These are phyloP conservation scores for Carapus acus DNA, from an alignment of 2,797 vertebrate genomes.

Conservation along the genomic window DNA sequence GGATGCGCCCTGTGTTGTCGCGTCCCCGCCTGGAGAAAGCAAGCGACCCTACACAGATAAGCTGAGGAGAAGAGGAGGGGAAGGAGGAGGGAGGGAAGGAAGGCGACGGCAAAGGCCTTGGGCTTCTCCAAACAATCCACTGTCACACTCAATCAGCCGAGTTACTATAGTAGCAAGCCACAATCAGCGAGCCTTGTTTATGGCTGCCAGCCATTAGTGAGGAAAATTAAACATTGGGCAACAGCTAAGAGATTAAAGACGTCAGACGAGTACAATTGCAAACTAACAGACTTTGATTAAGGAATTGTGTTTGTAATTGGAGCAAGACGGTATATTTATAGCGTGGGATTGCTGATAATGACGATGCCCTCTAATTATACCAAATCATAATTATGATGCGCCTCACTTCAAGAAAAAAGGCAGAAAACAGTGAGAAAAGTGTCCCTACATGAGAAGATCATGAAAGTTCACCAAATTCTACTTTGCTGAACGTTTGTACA, in stretches of 20 bases:
- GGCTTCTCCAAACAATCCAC: neutral
- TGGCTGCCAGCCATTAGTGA: constrained; percentile 22
- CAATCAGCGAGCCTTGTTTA: constrained; percentile 28
- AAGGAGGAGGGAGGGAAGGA: neutral
- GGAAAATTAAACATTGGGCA: constrained; percentile 34
- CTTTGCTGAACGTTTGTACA: too few relatives aligned
- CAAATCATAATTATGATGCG: constrained; percentile 31
- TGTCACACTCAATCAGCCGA: neutral
- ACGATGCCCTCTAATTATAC: constrained; percentile 43
- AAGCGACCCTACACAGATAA: constrained; percentile 18
- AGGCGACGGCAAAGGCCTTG: neutral
- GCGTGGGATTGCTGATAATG: constrained; percentile 23
- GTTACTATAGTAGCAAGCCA: constrained; percentile 2
- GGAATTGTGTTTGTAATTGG: neutral
- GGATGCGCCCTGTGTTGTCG: constrained; percentile 18
- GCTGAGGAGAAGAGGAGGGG: neutral
- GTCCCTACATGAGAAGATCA: too few relatives aligned
- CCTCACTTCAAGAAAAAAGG: too few relatives aligned
- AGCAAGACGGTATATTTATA: neutral
- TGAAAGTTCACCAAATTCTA: too few relatives aligned
- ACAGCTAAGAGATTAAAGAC: constrained; percentile 37
- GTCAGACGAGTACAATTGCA: constrained; percentile 38
- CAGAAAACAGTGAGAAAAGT: too few relatives aligned
- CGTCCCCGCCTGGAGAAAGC: constrained; percentile 21
- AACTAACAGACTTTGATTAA: constrained; percentile 25